Conservation (phyloP, 2,888 invertebrate species). For the Metalampra italica region DNA sequence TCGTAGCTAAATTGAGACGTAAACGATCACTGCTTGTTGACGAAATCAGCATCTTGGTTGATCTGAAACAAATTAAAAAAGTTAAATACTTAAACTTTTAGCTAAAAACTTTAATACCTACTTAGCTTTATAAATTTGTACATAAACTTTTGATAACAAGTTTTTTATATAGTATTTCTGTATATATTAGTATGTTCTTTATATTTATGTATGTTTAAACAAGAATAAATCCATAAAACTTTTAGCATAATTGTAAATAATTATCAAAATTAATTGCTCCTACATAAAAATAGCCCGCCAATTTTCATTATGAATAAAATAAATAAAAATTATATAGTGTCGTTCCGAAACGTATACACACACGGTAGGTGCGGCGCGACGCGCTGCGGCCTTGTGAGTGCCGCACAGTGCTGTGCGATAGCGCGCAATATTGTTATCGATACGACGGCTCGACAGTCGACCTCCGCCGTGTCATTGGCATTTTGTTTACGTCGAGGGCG, state of each 20-base stretch:
- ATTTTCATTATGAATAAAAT: too few relatives aligned
- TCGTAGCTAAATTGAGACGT: slow-evolving; percentile 20
- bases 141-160: too few relatives aligned
- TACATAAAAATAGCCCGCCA: slow-evolving; percentile 1
- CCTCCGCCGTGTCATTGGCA: slow-evolving; percentile 71
- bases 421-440: slow-evolving; percentile 59
- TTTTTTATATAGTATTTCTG: too few relatives aligned
- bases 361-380: slow-evolving; percentile 34
- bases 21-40: slow-evolving; percentile 32
- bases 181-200: too few relatives aligned
- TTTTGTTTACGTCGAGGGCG: slow-evolving; percentile 57
- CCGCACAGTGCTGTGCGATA: slow-evolving; percentile 61
- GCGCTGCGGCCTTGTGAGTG: slow-evolving; percentile 62
- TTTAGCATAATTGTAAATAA: too few relatives aligned
- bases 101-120: too few relatives aligned
- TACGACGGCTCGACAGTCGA: slow-evolving; percentile 40
- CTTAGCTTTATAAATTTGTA: too few relatives aligned
- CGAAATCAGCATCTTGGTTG: slow-evolving; percentile 57
- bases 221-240: too few relatives aligned
- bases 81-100: slow-evolving; percentile 1
- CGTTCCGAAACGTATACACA: slow-evolving; percentile 37
- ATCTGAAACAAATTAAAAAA: slow-evolving; percentile 49
- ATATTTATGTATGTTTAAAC: too few relatives aligned
- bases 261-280: slow-evolving; percentile 7
- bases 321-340: slow-evolving; percentile 14